These are phyloP conservation scores for Morpho achilles DNA, from an alignment of 2,888 invertebrate genomes.

Conservation along the genomic window DNA sequence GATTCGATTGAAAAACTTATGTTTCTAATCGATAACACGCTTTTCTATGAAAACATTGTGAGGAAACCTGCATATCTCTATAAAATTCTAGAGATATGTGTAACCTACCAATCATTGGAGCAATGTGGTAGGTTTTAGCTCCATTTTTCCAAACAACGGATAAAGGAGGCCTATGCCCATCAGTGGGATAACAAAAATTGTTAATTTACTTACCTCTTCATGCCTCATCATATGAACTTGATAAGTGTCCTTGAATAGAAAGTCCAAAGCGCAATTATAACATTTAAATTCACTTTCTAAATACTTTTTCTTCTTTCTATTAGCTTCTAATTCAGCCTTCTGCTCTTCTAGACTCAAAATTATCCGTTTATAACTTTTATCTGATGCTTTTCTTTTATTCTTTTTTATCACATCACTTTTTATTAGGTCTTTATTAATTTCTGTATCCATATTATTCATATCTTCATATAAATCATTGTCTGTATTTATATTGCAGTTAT, in stretches of 20 bases:
- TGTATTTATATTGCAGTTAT: not conserved
- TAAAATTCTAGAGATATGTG: no score
- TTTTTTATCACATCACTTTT: constrained; percentile 8
- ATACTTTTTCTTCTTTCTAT: constrained; percentile 59
- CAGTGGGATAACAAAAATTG: no score
- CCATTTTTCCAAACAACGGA: no score
- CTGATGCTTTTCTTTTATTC: constrained; percentile 32
- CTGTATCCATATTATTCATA: not conserved
- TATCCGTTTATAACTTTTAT: constrained; percentile 44
- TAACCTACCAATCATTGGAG: no score
- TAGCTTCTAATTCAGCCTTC: constrained; percentile 53
- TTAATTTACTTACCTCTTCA: constrained; percentile 53
- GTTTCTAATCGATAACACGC: no score
- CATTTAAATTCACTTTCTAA: constrained; percentile 63
- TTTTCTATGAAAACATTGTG: no score
- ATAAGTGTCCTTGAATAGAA: constrained; percentile 65
- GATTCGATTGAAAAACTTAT: no score
- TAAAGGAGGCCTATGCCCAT: no score
- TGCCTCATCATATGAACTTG: constrained; percentile 73
- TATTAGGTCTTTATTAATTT: constrained; percentile 7
- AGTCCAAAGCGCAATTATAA: constrained; percentile 57
- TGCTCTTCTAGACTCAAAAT: constrained; percentile 56
- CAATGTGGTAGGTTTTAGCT: no score
- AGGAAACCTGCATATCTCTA: no score
- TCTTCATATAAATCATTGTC: not conserved